Evolutionary conservation across 2,113 vertebrate genomes (phyloP), one percentile per base, ranked within the genome.

Genomic region (Anolis sagrei): DNA sequence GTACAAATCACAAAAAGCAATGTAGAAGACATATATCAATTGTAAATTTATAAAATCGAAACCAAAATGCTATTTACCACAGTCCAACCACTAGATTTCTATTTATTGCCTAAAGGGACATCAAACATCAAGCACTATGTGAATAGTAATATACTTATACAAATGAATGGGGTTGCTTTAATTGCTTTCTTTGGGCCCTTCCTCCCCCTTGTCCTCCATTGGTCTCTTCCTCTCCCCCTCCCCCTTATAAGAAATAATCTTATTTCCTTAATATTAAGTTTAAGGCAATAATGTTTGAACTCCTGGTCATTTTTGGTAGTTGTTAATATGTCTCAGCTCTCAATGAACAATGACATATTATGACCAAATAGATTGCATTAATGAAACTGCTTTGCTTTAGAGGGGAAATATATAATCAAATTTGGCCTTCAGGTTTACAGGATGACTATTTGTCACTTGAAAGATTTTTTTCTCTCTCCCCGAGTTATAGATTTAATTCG

Each of bases 351-450:
- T 85, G 83, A 93, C 93, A 89, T 93, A 86, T 81, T 92, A 90
- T 85, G 84, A 86, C 64, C 77, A 92, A 82, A 85, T 39, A 83
- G 51, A 91, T 94, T n/a, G 68, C 84, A 90, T 89, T 93, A 93
- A 92, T 89, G 72, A 76, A 87, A 87, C 83, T 85, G 84, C 80
- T 91, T 90, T 76, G 76, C 66, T 93, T 89, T 91, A 62, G 2
- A 0, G 81, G 90, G 92, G 93, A 92, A 92, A 94, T 94, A 90
- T 81, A 88, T 93, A 92, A 93, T 91, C 27, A 91, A 89, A 94
- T 92, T 90, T 93, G 76, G 88, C 62, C n/a, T 87, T 92, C 88
- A 92, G 90, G 14, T 88, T 93, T 93, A 85, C 89, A 92, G 93
- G 69, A 32, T 79, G 88, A 51, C 86, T 90, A 88, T 91, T 93